Base-by-base conservation (phyloP, 2,797 vertebrate genomes). In the Pangasius macronema region DNA sequence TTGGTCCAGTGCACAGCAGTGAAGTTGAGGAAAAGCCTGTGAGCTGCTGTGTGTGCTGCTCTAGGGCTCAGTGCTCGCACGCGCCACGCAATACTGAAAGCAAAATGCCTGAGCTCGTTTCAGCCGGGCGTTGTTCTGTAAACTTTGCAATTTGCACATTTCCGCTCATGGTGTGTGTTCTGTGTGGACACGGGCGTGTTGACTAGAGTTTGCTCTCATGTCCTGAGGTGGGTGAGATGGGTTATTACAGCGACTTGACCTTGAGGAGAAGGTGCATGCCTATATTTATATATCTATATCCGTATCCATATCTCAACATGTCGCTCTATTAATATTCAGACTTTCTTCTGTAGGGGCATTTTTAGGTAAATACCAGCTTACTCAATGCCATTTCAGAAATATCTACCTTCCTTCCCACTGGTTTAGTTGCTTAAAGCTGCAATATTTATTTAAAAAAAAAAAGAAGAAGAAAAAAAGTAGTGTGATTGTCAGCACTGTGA, bases 91-190 rank as follows among this genome's bases (percentile, higher is more conserved):
- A 85, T 80, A 86, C 20, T 55, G 89, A 87, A 87, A 86, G 76
- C 63, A 70, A 36, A 65, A 33, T 46, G 57, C 51, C 63, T 59
- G 72, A 82, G 82, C 72, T 55, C 75, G 20, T 85, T 76, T 65
- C 27, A 86, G 70, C 82, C 87, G 89, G 90, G 89, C 89, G 89
- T 86, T 89, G 89, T 49, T 85, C 86, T 86, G 85, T 89, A 61
- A 88, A 86, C 86, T 89, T 61, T 88, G 85, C 88, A 89, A 81
- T 84, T 77, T 90, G 89, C 88, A 91, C 89, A 87, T 91, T 91
- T 91, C 90, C 89, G 87, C 84, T 87, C 57, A 0, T 51, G n/a
- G 53, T 42, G 42, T 83, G 10, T 53, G 81, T 6, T 14, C 14
- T 51, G 46, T 51, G 27, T 51, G 8, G 42, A 24, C 22, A 73